Base-by-base conservation (phyloP, 2,113 vertebrate genomes). In the Chunga burmeisteri region DNA sequence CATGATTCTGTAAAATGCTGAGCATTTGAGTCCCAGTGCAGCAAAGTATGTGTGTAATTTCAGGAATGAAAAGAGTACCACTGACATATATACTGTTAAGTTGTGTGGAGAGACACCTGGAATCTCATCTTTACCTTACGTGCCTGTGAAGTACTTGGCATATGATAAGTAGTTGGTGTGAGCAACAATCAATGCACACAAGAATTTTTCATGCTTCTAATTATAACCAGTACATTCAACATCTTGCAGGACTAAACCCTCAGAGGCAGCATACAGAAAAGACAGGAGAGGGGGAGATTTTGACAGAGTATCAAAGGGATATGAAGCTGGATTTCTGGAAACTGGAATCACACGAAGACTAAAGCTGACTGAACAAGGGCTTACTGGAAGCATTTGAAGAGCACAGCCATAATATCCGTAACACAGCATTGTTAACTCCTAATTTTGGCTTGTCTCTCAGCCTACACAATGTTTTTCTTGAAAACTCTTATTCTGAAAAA, bases 251-350 rank as follows among this genome's bases (percentile, higher is more conserved):
- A 78, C 52, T 66, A 80, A 88, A 77, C 30, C 46, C 40, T 78
- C 66, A 86, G 32, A 90, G 50, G 42, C 26, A 88, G 52, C 12
- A 21, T 68, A 52, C 4, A 44, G 55, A 90, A 88, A 72, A 92
- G 86, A 81, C 19, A 73, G 74, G 21, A 80, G 27, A 70, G 23
- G 22, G 46, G 30, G 20, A 88, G 81, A 77, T 70, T 88, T 90
- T 95, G 79, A 90, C 85, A 85, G 46, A 72, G 27, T n/a, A 77
- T 88, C 87, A 82, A 90, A 88, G 58, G 88, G 47, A 62, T 77
- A 53, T 32, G 68, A 70, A 92, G 71, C 50, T 83, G 47, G 20
- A 71, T 96, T 96, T 92, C 74, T 92, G 67, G 55, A 85, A 88
- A 83, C 29, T 50, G 55, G 71, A 77, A 53, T 80, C 42, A 67